A percentile compares a stretch with the other conserved stretches of the same genome.
These are phyloP conservation scores for Lepus oiostolus DNA, from an alignment of 2,797 vertebrate genomes.

Conservation along the genomic window DNA sequence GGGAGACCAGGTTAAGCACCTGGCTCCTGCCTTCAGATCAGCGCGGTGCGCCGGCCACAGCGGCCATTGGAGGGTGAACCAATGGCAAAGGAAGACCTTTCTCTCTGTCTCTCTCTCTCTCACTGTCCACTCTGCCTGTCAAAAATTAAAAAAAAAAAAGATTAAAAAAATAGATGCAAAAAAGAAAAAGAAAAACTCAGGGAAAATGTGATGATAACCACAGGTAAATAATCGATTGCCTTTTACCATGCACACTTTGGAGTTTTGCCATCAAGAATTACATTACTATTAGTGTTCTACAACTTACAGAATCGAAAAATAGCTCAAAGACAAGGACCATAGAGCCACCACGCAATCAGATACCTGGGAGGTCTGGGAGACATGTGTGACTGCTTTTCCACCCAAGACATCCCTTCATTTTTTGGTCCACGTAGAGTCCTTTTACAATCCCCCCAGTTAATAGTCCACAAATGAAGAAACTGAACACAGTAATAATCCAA, in stretches of 20 bases:
- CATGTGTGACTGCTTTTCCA: neutral
- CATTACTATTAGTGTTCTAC: conserved; percentile 4
- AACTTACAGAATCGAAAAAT: conserved; percentile 19
- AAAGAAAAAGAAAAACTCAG: neutral
- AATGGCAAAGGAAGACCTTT: no score
- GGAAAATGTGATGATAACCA: conserved; percentile 19
- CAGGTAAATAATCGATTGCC: conserved; percentile 6
- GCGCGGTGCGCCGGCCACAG: no score
- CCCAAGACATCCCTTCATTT: neutral
- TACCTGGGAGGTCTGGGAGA: neutral
- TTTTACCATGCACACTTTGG: neutral
- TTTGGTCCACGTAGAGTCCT: neutral
- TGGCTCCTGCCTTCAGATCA: no score
- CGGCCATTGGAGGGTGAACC: no score
- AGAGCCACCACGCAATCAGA: neutral
- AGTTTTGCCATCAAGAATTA: conserved; percentile 7
- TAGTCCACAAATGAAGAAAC: conserved; percentile 48
- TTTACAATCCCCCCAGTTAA: neutral
- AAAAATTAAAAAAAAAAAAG: no score
- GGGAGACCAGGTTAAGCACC: no score
- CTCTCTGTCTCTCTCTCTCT: no score
- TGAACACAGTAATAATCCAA: neutral
- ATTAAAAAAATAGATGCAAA: neutral
- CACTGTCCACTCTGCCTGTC: no score
- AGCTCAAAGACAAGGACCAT: conserved; percentile 45